Base-by-base conservation (phyloP, 2,888 invertebrate genomes). In the Ophioninae sp. region DNA sequence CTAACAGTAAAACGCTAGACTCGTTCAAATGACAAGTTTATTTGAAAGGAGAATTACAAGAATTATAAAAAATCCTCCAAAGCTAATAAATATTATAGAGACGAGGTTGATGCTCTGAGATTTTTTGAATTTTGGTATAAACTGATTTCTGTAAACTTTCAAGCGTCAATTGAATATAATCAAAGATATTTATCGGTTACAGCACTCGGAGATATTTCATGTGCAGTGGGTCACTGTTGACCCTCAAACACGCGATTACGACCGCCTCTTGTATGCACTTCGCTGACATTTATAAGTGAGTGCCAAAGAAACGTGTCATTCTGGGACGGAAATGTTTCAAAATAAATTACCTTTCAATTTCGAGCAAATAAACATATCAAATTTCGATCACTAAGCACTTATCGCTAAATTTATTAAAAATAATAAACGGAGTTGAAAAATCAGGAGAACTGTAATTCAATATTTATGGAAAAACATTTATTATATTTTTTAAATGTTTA, bases 171-270 rank as follows among this genome's bases (percentile, higher is more conserved):
- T 30, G 10, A 6, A 21, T 8, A 7, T 50, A 44, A 17, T 23
- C 21, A 21, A 20, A 70, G 70, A 21, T 30, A 44, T 57, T 75
- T 37, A 56, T 57, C 56, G 61, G 50, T 68, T 59, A 2, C 81
- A 89, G 89, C 57, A 79, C 85, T 50, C 84, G 78, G 7, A 85
- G 89, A 68, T 88, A 88, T 69, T 90, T 87, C 77, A 87, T 89
- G 87, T 89, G 89, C 85, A 88, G 87, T 79, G 89, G 88, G 50
- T 85, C 85, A 5, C 79, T 89, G 23, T 62, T 90, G 61, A 86
- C 80, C 50, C 56, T 74, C 6, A 86, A 76, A 65, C 86, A 85
- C 64, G 87, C 87, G 37, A 80, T 89, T 70, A 88, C 89, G 17
- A 85, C 88, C 17, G 89, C 88, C 2, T 86, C 89, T 7, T 90